Base-by-base conservation (phyloP, 2,888 invertebrate species). In the Spatulosminthurus flaviceps region DNA sequence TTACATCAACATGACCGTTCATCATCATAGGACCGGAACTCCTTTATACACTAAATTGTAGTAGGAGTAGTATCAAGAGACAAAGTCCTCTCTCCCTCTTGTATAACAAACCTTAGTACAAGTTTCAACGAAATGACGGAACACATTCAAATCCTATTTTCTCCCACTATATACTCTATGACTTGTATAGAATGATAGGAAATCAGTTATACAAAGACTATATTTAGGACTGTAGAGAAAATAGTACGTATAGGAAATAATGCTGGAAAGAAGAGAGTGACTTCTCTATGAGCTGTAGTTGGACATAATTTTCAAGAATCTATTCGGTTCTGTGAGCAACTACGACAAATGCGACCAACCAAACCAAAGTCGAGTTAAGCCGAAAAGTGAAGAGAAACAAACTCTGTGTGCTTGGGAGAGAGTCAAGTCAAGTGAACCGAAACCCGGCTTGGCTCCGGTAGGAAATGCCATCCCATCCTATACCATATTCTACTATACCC, bases 1-100 rank as follows among this genome's bases (percentile, higher is more conserved):
- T 82, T 81, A 77, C 81, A 82, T 82, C 82, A 82, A 81, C 82
- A 81, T 75, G 28, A 29, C 60, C 67, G 79, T 82, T 51, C 67
- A 78, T 82, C 82, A 82, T 79, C 76, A 74, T 28, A 74, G 51
- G 26, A 81, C 81, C 81, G 81, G 81, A 81, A 81, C 81, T 76
- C 19, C 13, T 41, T 41, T 13, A 42, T 21, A 34, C 7, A 21
- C 7, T 28, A 22, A 42, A 26, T 9, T 5, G 16, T 28, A 42
- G 11, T 21, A 19, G 11, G 71, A 13, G 13, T 26, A n/a, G 24
- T 67, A 11, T 22, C 9, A n/a, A 42, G 1, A 71, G 42, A 43
- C 41, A 42, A 22, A 71, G 22, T 22, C 21, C 22, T 71, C 42
- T 7, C 22, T 71, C 9, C 34, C 34, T 34, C 34, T 34, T n/a